Conservation (phyloP, 2,797 vertebrate species). For the Orientallactaga sibirica region DNA sequence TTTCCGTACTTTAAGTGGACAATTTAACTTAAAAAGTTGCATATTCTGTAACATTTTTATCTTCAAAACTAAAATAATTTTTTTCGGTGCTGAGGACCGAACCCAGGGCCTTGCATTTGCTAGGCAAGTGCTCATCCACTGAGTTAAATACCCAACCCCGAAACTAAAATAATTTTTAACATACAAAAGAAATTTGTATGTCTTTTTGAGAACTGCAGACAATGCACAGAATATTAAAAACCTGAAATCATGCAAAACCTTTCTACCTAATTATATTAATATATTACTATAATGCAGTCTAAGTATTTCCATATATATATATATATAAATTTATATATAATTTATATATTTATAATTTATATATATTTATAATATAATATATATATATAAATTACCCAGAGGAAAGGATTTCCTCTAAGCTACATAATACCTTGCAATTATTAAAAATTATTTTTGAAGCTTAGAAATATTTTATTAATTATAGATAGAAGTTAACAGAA, state of each 20-base stretch:
- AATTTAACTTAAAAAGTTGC: constrained; percentile 48
- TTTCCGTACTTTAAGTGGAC: constrained; percentile 20
- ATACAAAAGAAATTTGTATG: constrained; percentile 33
- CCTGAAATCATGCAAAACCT: constrained; percentile 47
- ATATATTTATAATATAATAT: too few species aligned
- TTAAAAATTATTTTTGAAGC: neutral
- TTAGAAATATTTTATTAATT: too few species aligned
- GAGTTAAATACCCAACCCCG: neutral
- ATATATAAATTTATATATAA: too few species aligned
- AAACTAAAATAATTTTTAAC: constrained; percentile 53
- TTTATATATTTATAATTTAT: too few species aligned
- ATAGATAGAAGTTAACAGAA: too few species aligned
- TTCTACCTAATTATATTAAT: constrained; percentile 50
- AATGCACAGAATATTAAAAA: constrained; percentile 60
- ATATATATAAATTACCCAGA: constrained; percentile 36
- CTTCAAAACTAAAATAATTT: constrained; percentile 19
- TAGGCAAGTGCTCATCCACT: too few species aligned
- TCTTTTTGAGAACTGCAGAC: constrained; percentile 35
- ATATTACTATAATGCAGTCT: neutral
- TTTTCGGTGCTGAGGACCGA: too few species aligned
- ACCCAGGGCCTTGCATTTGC: too few species aligned
- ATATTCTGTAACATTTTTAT: constrained; percentile 50
- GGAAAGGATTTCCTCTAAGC: constrained; percentile 19
- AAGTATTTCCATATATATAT: constrained; percentile 52
- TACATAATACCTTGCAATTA: constrained; percentile 38